Percentiles rank a stretch among this genome's conserved stretches.
Conservation (phyloP, 2,113 vertebrate genomes). For the Tyto alba region DNA sequence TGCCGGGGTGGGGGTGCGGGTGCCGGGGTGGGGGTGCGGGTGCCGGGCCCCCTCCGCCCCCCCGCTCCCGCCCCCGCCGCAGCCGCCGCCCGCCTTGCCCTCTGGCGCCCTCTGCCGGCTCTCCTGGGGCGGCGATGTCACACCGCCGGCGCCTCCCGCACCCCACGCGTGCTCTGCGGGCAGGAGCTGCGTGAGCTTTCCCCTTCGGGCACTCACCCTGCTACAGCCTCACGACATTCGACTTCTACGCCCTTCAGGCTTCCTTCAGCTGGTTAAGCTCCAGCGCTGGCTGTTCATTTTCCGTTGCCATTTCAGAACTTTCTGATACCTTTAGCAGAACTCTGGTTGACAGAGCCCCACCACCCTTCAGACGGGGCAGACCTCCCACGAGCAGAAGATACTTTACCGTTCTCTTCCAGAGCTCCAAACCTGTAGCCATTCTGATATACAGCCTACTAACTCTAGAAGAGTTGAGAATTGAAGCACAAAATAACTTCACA, state of each 20-base stretch:
- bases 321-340: rapidly evolving
- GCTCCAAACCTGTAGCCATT: neutral
- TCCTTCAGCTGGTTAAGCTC: rapidly evolving
- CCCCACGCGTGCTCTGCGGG: no score
- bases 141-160: neutral
- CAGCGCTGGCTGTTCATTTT: rapidly evolving
- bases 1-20: no score
- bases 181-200: no score
- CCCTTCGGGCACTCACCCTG: rapidly evolving
- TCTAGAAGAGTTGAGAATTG: rapidly evolving
- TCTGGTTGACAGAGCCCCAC: rapidly evolving
- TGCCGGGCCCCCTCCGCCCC: neutral
- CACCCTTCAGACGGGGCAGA: neutral
- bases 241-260: rapidly evolving
- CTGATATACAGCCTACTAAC: rapidly evolving
- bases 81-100: neutral
- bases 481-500: neutral
- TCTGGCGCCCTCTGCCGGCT: constrained; percentile 27
- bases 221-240: rapidly evolving
- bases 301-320: neutral
- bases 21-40: no score
- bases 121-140: neutral
- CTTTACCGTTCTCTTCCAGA: neutral
- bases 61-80: neutral
- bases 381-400: rapidly evolving